Base-by-base conservation (phyloP, 2,888 invertebrate species). In the Charanyca ferruginea region DNA sequence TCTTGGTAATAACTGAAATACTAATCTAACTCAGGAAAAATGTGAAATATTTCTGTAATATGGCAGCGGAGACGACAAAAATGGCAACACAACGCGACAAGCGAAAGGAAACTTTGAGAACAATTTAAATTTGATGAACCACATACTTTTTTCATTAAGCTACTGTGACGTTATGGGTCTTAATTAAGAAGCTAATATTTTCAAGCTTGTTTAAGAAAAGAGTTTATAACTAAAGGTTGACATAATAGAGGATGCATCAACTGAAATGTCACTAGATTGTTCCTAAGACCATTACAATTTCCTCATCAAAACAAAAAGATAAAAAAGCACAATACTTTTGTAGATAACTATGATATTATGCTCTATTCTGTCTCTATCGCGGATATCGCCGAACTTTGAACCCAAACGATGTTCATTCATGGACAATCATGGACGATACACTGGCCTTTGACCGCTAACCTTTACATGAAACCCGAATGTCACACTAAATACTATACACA, bases 381-480 rank as follows among this genome's bases (percentile, higher is more conserved):
- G 52, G 48, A 47, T 38, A 54, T 51, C 41, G 41, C 28, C 23
- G 65, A 52, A 45, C 72, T 64, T 45, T 62, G 61, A 66, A 79
- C 69, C 41, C 42, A 25, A 65, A n/a, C 22, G 38, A 47, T 51
- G 57, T 66, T 72, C 80, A 78, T 67, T 76, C 72, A 79, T 41
- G 49, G 13, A 38, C 41, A 20, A 58, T n/a, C n/a, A n/a, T n/a
- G n/a, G n/a, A n/a, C n/a, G n/a, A n/a, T n/a, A n/a, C 13, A 45
- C 25, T 38, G 66, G 57, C 49, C 57, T 72, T 54, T 72, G 77
- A 77, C 59, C 62, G 72, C 23, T 51, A 60, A 74, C 59, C 66
- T 75, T 79, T 64, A 42, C 35, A 58, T 55, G 18, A 51, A 55
- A 47, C 28, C n/a, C 16, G 16, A 77, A 42, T 72, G 45, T 54